phyloP scores from a whole-genome alignment of 2,113 vertebrate species.

The Aleadryas rufinucha region DNA sequence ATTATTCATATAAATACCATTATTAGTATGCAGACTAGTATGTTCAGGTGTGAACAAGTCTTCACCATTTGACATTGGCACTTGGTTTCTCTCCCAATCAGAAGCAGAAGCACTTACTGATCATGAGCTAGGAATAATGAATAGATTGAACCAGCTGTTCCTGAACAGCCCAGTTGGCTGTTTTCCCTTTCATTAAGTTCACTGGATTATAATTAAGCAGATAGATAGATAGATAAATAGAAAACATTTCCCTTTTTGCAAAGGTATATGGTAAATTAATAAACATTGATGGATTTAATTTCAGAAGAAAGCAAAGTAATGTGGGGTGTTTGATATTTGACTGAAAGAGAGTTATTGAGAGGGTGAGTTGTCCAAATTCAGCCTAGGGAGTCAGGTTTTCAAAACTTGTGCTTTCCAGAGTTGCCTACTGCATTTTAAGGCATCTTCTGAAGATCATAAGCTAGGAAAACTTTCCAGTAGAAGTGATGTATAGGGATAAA shows the following conservation, averaged over 20 bases:
- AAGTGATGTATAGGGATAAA: not conserved
- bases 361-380: not conserved
- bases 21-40: slow-evolving; percentile 39
- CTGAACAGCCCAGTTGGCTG: not conserved
- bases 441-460: not conserved
- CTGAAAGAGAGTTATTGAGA: not conserved
- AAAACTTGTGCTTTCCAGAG: not conserved
- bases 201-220: not conserved
- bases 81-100: not conserved
- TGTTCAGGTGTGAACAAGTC: slow-evolving; percentile 37
- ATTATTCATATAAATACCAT: not conserved
- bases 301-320: not conserved
- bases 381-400: not conserved
- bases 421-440: not conserved
- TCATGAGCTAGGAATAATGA: slow-evolving; percentile 18
- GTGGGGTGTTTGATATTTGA: not conserved
- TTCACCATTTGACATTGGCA: slow-evolving; percentile 12
- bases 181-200: not conserved
- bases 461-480: not conserved
- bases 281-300: not conserved
- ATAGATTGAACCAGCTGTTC: slow-evolving; percentile 15
- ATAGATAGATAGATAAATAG: not conserved
- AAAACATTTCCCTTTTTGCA: not conserved
- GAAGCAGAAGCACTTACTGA: not conserved
- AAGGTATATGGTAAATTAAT: not conserved